These are phyloP conservation scores for Galerucella nymphaeae DNA, from an alignment of 2,888 invertebrate species.

Conservation along the genomic window DNA sequence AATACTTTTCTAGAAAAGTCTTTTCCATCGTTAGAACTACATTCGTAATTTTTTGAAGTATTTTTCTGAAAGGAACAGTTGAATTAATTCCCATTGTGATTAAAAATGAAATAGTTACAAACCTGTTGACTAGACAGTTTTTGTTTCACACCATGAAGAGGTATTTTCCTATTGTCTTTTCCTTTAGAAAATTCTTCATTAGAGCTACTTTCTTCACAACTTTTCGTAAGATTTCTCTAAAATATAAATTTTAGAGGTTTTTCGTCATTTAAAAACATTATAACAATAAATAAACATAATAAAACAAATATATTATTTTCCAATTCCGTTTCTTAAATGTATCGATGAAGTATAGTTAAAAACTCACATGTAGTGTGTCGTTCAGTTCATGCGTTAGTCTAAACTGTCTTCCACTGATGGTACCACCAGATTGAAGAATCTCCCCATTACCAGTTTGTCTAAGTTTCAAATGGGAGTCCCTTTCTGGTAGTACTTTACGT, in stretches of 20 bases:
- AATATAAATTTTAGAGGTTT: conserved; percentile 6
- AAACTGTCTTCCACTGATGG: conserved; percentile 76
- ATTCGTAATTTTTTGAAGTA: conserved; percentile 20
- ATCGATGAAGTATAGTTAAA: no score
- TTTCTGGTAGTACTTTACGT: conserved; percentile 74
- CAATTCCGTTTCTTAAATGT: neutral
- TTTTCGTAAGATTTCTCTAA: conserved; percentile 10
- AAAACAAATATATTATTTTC: neutral
- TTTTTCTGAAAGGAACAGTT: conserved; percentile 6
- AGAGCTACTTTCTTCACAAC: conserved; percentile 34
- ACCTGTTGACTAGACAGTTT: conserved; percentile 50
- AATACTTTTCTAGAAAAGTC: conserved; percentile 50
- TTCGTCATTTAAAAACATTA: neutral
- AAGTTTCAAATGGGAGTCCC: conserved; percentile 71
- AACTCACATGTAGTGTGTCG: conserved; percentile 32
- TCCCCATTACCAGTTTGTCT: conserved; percentile 86
- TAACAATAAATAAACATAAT: neutral
- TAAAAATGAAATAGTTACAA: neutral
- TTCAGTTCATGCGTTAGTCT: conserved; percentile 33
- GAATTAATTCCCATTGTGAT: neutral
- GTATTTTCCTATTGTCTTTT: conserved; percentile 50
- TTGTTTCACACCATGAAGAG: conserved; percentile 43
- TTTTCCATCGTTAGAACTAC: conserved; percentile 40
- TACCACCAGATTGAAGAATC: conserved; percentile 84
- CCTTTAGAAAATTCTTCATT: conserved; percentile 46